Base-by-base conservation (phyloP, 1,140 invertebrate species). In the Cotesia typhae region DNA sequence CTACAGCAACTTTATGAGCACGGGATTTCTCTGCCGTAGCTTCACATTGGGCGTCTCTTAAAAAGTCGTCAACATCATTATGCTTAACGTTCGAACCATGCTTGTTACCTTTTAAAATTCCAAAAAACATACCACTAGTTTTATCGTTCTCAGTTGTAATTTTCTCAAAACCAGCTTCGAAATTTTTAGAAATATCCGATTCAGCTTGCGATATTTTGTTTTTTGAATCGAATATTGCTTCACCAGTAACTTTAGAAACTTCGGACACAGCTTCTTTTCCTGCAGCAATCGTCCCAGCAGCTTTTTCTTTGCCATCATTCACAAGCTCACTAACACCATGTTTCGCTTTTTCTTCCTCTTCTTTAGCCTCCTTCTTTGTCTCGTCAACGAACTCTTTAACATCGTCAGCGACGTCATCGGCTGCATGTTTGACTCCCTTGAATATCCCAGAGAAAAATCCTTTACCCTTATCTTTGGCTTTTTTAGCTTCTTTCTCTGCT, bases 101-200 rank as follows among this genome's bases (percentile, higher is more conserved):
- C 61, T 82, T 82, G 0, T 70, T 74, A 1, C 78, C 74, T 5
- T 81, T 81, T 60, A 82, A 78, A 1, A 82, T 75, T 0, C 79
- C 81, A 0, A 79, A 78, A 0, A 82, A 70, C 17, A 82, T 80
- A 5, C 78, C 74, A 35, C 69, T 65, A 0, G 67, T 37, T 69
- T 84, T 84, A 0, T n/a, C 53, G 72, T 75, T 7, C 79, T 78
- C 1, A 73, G 1, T 36, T 75, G 53, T 9, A 70, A 61, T 0
- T 59, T 72, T 55, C 3, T 47, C 35, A 6, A 10, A 20, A 66
- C 9, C 35, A 9, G 17, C 52, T 3, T 9, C 36, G 2, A 36
- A 17, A n/a, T 57, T 65, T 14, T n/a, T 0, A 5, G 3, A 0
- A 9, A 14, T 37, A 57, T 38, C 67, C 38, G 55, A 17, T 38